Evolutionary conservation across 2,113 vertebrate species (phyloP), one percentile per base, ranked within the genome.

Genomic region (Chaetops frenatus): DNA sequence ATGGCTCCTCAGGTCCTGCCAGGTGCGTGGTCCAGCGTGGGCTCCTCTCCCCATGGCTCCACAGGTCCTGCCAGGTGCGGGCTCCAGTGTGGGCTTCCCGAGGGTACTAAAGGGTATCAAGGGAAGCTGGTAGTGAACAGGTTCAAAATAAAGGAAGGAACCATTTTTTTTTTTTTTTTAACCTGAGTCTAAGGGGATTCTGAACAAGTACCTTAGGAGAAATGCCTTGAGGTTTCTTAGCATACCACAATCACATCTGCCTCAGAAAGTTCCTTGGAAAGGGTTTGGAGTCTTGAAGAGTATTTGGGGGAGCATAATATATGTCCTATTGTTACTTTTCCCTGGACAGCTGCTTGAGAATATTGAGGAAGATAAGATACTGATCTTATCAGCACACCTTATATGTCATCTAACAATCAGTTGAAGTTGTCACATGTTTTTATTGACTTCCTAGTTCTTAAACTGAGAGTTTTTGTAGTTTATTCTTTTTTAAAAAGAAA

Each of bases 81-180:
- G 48, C 48, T 50, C 20, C 35, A 69, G n/a, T 4, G 0, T 7
- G 20, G 20, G 7, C 31, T 50, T 70, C 48, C 48, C 0, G 0
- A 16, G 25, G 25, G 18, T 54, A 15, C 50, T 33, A 17, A 17
- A 19, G 6, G 10, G 2, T 54, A 3, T 62, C 47, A 38, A 36
- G n/a, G 35, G 42, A 62, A 76, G 12, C 22, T 56, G 27, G n/a
- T n/a, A n/a, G 11, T 25, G 38, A 70, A 8, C 9, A 28, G 25
- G 10, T 29, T 53, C 28, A n/a, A 45, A 45, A 35, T 24, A 38
- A 67, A 67, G 9, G 11, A 38, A 74, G 7, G 11, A 6, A 7
- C 14, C 3, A 10, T 3, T 56, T 24, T 47, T 45, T 50, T 53
- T 22, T 29, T 33, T 51, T 53, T 51, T 88, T 71, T 9, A 33